Evolutionary conservation across 2,888 invertebrate genomes (phyloP), one percentile per base, ranked within the genome.

Genomic region (Alloplasta piceator): DNA sequence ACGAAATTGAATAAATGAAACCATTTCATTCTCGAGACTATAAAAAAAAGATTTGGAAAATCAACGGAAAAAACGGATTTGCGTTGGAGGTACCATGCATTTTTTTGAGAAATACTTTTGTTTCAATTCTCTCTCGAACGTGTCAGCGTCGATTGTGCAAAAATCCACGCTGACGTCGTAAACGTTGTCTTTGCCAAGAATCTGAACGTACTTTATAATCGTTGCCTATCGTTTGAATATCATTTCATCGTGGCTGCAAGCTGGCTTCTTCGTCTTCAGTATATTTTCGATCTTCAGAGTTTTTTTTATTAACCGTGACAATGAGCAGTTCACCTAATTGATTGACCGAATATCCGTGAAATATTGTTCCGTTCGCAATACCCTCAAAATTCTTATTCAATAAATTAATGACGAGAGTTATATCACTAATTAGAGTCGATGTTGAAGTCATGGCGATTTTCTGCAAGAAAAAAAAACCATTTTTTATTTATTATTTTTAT

Each of bases 321-420:
- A 6, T n/a, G 12, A 85, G 71, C 63, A 82, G 84, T 36, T 63
- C 73, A 9, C 76, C 80, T 1, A n/a, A n/a, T n/a, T 66, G 67
- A 1, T n/a, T 43, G 6, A 12, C 26, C 6, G 58, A 70, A 4
- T 14, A 50, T 39, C 85, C 86, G 61, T 85, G 87, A 64, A 83
- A 86, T 60, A 87, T 83, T 64, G 74, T 67, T 16, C 88, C 87
- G 43, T 77, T 55, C 0, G 86, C 87, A 14, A 55, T 6, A 41
- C 85, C 85, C 12, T 73, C 64, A 0, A 68, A 36, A 0, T 58
- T 58, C 5, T 82, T 26, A 56, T 79, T 84, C 5, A 71, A 71
- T 7, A 79, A 74, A 81, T 87, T 87, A 5, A 78, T 82, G 4
- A 83, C 41, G 5, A 88, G 83, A 5, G 76, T 83, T 10, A 88